Base-by-base conservation (phyloP, 2,113 vertebrate species). In the Serranochromis macrocephalus region DNA sequence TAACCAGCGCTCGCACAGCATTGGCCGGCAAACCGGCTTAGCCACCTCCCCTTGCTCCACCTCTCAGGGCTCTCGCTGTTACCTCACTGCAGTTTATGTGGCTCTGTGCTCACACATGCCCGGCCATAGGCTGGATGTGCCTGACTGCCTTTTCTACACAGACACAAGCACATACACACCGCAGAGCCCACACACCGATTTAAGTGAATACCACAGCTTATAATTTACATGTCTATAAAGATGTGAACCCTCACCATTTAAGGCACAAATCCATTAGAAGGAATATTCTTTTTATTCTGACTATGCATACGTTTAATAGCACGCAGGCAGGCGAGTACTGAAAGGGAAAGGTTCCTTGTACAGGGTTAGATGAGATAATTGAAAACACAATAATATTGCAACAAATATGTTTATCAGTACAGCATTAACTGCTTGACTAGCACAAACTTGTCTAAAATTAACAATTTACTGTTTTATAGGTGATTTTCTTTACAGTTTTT, bases 11-110 rank as follows among this genome's bases (percentile, higher is more conserved):
- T 86, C 12, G 75, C 82, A 78, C 82, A 1, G 88, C 66, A 95
- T 92, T 96, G 94, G 94, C 91, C 45, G 5, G 81, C 47, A 36
- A 83, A 82, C 85, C 55, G 14, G 42, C 82, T 89, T 84, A 90
- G 91, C 80, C 87, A 54, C 93, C 91, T 81, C 89, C 92, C 87
- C 87, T 81, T 66, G 81, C 90, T 86, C 91, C 88, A 92, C 92
- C 83, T 94, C 92, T 94, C 79, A 66, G 86, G 81, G 93, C 87
- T 87, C 66, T 87, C 66, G 73, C 83, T 75, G 87, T 81, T 85
- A 58, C 87, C 47, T 85, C 87, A 85, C 89, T 92, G 91, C 93
- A 85, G 88, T 83, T 92, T 86, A 88, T 91, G 92, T 84, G 51
- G 85, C 85, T 90, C 68, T 87, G 85, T 78, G 87, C 88, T 83